Percentiles rank a stretch among this genome's conserved stretches.
Conservation (phyloP, 2,888 invertebrate genomes). For the Crepidodera aurea region DNA sequence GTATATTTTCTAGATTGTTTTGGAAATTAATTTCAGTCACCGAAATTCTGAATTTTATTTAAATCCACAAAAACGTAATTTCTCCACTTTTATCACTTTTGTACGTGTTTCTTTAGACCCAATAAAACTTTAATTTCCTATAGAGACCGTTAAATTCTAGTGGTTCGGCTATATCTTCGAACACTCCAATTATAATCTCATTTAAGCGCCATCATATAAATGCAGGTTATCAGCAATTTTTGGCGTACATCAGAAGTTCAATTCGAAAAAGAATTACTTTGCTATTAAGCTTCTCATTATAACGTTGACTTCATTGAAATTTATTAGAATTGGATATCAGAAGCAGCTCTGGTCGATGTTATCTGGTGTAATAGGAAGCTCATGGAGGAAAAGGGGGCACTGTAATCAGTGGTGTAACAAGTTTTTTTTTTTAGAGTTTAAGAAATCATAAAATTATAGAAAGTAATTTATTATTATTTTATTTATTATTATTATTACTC, state of each 20-base stretch:
- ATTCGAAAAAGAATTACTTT: conserved; percentile 10
- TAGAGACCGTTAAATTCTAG: neutral
- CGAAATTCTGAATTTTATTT: neutral
- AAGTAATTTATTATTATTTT: too few species aligned
- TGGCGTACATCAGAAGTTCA: conserved; percentile 1
- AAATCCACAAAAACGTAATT: neutral
- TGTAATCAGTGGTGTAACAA: neutral
- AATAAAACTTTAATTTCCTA: conserved; percentile 4
- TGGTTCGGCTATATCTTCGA: conserved; percentile 5
- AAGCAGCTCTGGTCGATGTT: conserved; percentile 19
- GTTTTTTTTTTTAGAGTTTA: neutral
- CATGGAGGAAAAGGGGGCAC: neutral
- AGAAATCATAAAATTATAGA: too few species aligned
- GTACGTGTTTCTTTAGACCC: conserved; percentile 1
- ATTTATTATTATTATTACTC: too few species aligned
- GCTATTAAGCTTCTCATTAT: conserved; percentile 15
- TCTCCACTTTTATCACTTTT: neutral
- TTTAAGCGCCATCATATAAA: conserved; percentile 1
- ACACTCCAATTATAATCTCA: conserved; percentile 5
- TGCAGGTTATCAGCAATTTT: conserved; percentile 4
- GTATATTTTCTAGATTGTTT: too few species aligned
- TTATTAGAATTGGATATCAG: conserved; percentile 33
- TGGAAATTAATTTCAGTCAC: too few species aligned
- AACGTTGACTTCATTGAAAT: conserved; percentile 27
- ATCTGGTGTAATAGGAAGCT: conserved; percentile 10